These are phyloP conservation scores for Sparidentex hasta DNA, from an alignment of 2,797 vertebrate species.

Conservation along the genomic window DNA sequence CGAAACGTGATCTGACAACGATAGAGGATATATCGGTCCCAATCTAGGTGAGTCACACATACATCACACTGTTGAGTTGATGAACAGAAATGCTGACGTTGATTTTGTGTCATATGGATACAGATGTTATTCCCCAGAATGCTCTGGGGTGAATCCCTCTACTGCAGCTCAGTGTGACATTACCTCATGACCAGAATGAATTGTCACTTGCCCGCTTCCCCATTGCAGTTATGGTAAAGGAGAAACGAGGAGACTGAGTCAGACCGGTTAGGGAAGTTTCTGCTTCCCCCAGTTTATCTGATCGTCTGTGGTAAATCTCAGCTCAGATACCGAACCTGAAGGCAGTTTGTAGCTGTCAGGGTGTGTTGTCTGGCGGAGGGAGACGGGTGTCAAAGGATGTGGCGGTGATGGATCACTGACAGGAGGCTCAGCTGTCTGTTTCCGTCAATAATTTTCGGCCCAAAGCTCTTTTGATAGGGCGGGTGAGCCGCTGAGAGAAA, in stretches of 20 bases:
- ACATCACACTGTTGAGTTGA: neutral
- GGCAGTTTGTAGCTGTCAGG: slow-evolving; percentile 19
- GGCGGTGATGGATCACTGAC: slow-evolving; percentile 32
- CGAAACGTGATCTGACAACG: neutral
- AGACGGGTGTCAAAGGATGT: slow-evolving; percentile 41
- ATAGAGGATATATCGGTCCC: neutral
- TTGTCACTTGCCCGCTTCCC: slow-evolving; percentile 44
- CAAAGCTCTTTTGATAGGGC: slow-evolving; percentile 10
- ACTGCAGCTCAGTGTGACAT: neutral
- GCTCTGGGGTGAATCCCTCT: neutral
- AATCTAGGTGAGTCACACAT: neutral
- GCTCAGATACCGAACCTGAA: slow-evolving; percentile 25
- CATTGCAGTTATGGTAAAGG: slow-evolving; percentile 3
- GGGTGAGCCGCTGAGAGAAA: slow-evolving; percentile 45
- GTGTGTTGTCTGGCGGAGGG: slow-evolving; percentile 10
- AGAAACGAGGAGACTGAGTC: slow-evolving; percentile 34
- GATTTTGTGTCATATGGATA: neutral
- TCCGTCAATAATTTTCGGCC: slow-evolving; percentile 31
- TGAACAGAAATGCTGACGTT: neutral
- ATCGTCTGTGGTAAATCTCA: slow-evolving; percentile 22
- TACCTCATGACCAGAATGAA: neutral
- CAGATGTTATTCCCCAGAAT: neutral
- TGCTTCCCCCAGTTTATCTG: slow-evolving; percentile 34
- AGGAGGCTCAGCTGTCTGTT: slow-evolving; percentile 36
- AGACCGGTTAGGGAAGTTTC: slow-evolving; percentile 43